Conservation (phyloP, 2,797 vertebrate genomes). For the Alexandromys oeconomus region DNA sequence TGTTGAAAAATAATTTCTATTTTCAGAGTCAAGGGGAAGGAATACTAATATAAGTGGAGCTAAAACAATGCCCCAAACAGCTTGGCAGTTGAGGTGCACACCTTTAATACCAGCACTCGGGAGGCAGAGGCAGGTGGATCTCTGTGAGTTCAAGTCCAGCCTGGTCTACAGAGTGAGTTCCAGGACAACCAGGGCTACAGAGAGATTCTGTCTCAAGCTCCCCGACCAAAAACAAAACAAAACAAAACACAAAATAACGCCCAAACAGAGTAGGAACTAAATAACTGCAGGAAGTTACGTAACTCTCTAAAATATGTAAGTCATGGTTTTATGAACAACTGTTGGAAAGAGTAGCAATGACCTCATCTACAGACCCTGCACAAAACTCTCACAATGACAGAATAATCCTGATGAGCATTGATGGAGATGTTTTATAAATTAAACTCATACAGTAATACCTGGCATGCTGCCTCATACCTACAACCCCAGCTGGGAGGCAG, state of each 20-base stretch:
- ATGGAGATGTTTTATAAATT: background rate
- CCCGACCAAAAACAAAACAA: too few relatives aligned
- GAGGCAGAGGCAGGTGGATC: too few relatives aligned
- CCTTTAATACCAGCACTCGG: too few relatives aligned
- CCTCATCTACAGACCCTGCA: background rate
- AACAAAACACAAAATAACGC: background rate
- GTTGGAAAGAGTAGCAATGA: background rate
- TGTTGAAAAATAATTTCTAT: background rate
- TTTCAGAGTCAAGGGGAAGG: background rate
- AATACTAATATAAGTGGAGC: slow-evolving; percentile 5
- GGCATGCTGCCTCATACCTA: background rate
- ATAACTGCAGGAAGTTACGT: background rate
- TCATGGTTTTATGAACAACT: background rate
- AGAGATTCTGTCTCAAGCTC: too few relatives aligned
- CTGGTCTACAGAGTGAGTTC: too few relatives aligned
- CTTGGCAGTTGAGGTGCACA: too few relatives aligned
- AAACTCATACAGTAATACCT: background rate
- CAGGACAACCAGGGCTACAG: too few relatives aligned
- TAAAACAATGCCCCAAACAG: background rate
- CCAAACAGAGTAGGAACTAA: background rate
- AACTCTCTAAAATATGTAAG: background rate
- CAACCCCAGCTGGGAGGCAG: background rate
- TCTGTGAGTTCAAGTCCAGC: too few relatives aligned
- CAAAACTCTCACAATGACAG: background rate
- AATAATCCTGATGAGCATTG: background rate